Percentiles rank a stretch among this genome's conserved stretches.
Evolutionary conservation across 2,888 invertebrate species (phyloP).

Genomic region (Leptinotarsa rubiginosa): DNA sequence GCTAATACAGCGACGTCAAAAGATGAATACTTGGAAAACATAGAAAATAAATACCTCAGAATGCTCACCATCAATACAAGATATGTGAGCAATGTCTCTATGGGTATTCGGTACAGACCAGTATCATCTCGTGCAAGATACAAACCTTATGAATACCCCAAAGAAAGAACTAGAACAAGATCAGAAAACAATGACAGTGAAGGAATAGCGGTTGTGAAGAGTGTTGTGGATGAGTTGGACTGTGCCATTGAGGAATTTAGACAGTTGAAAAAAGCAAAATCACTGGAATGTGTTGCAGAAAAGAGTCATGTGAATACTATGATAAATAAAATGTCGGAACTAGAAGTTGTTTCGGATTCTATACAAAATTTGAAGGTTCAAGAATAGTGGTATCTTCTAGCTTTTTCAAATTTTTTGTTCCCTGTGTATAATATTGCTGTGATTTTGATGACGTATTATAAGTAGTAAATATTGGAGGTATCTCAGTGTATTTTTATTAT

Average conservation of each 20-base stretch:
- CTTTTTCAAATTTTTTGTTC: slow-evolving; percentile 13
- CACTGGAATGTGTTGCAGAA: slow-evolving; percentile 71
- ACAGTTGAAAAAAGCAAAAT: slow-evolving; percentile 72
- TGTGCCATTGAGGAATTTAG: slow-evolving; percentile 55
- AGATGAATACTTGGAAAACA: slow-evolving; percentile 70
- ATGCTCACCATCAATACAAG: slow-evolving; percentile 69
- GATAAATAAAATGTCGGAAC: slow-evolving; percentile 64
- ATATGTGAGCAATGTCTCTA: slow-evolving; percentile 74
- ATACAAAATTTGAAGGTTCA: slow-evolving; percentile 74
- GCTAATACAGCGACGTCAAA: slow-evolving; percentile 69
- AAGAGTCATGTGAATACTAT: slow-evolving; percentile 54
- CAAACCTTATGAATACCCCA: slow-evolving; percentile 72
- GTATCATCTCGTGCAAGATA: slow-evolving; percentile 69
- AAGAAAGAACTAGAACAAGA: slow-evolving; percentile 73
- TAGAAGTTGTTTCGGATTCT: slow-evolving; percentile 73
- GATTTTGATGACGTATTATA: neutral
- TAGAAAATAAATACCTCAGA: slow-evolving; percentile 64
- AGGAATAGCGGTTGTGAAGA: slow-evolving; percentile 52
- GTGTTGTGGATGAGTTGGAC: slow-evolving; percentile 56
- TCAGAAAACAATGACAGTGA: slow-evolving; percentile 69
- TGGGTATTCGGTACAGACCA: slow-evolving; percentile 70
- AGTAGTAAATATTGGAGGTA: neutral
- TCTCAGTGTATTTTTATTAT: neutral
- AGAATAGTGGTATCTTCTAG: slow-evolving; percentile 59
- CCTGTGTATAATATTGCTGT: neutral